Evolutionary conservation across 2,113 vertebrate genomes (phyloP).

Genomic region (Calidris pugnax): DNA sequence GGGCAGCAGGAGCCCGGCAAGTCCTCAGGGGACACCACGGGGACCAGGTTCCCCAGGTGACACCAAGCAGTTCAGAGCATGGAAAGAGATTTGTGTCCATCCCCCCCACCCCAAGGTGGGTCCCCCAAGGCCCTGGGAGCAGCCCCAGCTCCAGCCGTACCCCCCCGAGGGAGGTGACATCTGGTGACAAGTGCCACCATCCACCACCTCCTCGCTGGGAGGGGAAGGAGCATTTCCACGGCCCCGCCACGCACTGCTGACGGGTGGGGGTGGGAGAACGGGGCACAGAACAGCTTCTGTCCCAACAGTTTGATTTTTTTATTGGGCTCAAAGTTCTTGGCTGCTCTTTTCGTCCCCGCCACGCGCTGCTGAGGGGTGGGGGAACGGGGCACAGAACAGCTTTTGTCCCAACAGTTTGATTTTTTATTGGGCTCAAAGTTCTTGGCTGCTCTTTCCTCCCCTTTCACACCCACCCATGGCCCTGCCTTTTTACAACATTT

Average conservation of each 20-base stretch:
- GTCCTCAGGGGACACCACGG: neutral
- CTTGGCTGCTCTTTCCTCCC: neutral
- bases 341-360: neutral
- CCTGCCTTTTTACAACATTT: neutral
- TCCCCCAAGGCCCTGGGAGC: neutral
- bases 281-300: neutral
- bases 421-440: neutral
- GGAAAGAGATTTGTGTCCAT: neutral
- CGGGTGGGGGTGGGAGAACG: neutral
- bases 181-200: fast-evolving
- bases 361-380: neutral
- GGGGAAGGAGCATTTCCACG: neutral
- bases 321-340: neutral
- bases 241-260: fast-evolving
- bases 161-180: neutral
- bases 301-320: fast-evolving
- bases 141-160: neutral
- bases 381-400: neutral
- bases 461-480: neutral
- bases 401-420: fast-evolving
- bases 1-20: neutral
- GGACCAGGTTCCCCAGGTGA: neutral
- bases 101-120: fast-evolving
- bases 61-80: neutral
- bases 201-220: neutral